phyloP scores from a whole-genome alignment of 1,140 invertebrate genomes.

The Maconellicoccus hirsutus region DNA sequence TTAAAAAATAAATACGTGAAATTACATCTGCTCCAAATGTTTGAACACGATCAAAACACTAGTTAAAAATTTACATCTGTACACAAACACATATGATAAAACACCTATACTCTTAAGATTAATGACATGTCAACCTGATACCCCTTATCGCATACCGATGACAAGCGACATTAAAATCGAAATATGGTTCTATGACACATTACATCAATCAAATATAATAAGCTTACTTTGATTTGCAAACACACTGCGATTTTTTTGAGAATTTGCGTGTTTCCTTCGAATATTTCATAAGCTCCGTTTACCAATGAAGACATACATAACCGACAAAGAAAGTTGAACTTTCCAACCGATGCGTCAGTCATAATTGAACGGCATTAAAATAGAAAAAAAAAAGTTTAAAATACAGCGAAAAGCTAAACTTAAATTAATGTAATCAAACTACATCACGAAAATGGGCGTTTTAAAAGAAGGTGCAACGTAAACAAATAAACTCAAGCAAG shows the following conservation, averaged over 20 bases:
- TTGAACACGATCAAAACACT: no score
- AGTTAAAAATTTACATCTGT: no score
- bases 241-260: neutral
- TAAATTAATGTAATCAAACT: slow-evolving; percentile 17
- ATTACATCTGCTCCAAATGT: no score
- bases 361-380: slow-evolving; percentile 6
- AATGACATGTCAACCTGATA: neutral
- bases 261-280: neutral
- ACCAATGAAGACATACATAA: slow-evolving; percentile 11
- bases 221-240: neutral
- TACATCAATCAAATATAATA: neutral
- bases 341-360: slow-evolving; percentile 13
- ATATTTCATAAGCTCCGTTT: slow-evolving; percentile 11
- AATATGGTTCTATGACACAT: neutral
- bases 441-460: neutral
- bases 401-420: slow-evolving; percentile 11
- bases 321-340: slow-evolving; percentile 14
- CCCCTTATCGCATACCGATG: neutral
- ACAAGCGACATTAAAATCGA: neutral
- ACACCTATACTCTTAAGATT: neutral
- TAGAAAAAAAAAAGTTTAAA: neutral
- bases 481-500: slow-evolving; percentile 20
- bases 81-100: no score
- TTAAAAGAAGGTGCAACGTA: slow-evolving; percentile 14
- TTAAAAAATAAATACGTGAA: no score